Percentiles rank a stretch among this genome's conserved stretches.
phyloP scores from a whole-genome alignment of 2,113 vertebrate genomes.

The Scolopax mira region DNA sequence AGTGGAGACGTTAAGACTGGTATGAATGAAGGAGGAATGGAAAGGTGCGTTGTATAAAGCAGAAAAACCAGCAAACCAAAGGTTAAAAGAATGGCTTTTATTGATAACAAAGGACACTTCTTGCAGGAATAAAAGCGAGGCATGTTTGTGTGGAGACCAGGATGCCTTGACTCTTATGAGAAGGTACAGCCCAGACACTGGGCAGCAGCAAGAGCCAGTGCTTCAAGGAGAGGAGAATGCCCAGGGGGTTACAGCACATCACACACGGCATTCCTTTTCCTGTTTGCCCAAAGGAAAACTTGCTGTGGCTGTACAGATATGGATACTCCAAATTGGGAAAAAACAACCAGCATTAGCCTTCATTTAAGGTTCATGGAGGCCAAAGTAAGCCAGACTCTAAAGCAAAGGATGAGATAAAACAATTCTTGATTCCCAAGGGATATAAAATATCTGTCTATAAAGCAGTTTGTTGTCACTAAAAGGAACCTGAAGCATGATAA shows the following conservation, averaged over 20 bases:
- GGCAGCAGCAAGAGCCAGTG: not conserved
- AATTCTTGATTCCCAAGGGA: not conserved
- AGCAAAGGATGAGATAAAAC: not conserved
- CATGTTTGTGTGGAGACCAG: not conserved
- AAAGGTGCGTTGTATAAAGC: fast-evolving
- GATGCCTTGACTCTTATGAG: not conserved
- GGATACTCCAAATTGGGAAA: not conserved
- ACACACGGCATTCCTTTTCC: not conserved
- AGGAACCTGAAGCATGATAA: not conserved
- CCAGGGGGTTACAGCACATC: not conserved
- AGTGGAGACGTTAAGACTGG: not conserved
- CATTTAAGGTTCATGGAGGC: not conserved
- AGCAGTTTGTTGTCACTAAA: not conserved
- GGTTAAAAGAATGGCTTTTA: not conserved
- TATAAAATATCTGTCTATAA: fast-evolving
- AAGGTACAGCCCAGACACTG: not conserved
- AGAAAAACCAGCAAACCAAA: not conserved
- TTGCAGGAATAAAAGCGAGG: not conserved
- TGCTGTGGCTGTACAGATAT: not conserved
- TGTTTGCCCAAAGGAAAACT: not conserved
- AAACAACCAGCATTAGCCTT: not conserved
- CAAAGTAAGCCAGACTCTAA: not conserved
- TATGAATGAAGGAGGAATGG: not conserved
- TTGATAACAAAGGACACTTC: not conserved
- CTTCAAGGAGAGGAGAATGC: not conserved